Evolutionary conservation across 2,888 invertebrate genomes (phyloP).

Genomic region (Aporophyla nigra): DNA sequence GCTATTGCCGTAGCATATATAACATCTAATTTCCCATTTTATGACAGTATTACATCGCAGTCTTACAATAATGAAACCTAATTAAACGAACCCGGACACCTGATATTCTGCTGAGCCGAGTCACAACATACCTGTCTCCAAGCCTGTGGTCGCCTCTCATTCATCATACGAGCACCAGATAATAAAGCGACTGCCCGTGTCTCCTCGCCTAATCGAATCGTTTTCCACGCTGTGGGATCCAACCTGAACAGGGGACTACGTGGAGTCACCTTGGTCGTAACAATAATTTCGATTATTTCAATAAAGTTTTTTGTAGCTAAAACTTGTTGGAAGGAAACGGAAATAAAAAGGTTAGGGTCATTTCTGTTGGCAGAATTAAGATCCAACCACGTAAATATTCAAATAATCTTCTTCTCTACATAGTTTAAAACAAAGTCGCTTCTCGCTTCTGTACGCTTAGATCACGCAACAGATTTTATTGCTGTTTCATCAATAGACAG

Average conservation of each 20-base stretch:
- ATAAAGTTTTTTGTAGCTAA: background rate
- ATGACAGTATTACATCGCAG: background rate
- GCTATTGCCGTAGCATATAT: background rate
- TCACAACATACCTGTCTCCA: conserved; percentile 52
- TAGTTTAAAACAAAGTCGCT: too few species aligned
- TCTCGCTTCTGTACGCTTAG: too few species aligned
- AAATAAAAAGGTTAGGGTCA: too few species aligned
- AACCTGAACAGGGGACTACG: conserved; percentile 32
- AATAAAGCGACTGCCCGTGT: conserved; percentile 67
- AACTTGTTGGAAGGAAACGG: background rate
- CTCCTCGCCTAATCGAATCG: conserved; percentile 76
- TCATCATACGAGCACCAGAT: conserved; percentile 71
- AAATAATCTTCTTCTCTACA: too few species aligned
- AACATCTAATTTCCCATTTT: background rate
- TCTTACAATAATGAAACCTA: conserved; percentile 7
- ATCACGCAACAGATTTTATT: too few species aligned
- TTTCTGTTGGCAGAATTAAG: too few species aligned
- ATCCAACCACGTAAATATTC: too few species aligned
- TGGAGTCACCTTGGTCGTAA: conserved; percentile 34
- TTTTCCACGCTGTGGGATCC: conserved; percentile 74
- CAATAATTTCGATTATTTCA: background rate
- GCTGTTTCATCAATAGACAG: too few species aligned
- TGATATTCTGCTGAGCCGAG: conserved; percentile 56
- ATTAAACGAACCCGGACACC: conserved; percentile 39
- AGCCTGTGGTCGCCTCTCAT: conserved; percentile 66